Evolutionary conservation across 2,888 invertebrate genomes (phyloP).

Genomic region (Mythimna ferrago): DNA sequence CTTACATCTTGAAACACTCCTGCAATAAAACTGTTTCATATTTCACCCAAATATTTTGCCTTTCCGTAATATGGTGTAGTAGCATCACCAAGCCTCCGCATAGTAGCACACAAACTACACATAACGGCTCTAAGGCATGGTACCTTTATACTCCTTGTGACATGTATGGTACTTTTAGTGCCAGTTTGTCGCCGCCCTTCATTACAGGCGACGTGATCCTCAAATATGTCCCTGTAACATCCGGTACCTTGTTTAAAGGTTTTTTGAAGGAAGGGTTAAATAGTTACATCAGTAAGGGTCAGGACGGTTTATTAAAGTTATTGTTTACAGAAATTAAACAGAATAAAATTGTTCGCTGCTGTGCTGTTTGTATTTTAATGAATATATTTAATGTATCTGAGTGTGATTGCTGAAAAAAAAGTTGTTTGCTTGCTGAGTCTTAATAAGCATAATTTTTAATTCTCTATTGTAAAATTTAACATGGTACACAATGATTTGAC

Average conservation of each 20-base stretch:
- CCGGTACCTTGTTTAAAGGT: slow-evolving; percentile 8
- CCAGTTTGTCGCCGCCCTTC: slow-evolving; percentile 46
- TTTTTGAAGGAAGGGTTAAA: slow-evolving; percentile 32
- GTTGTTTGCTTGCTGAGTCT: not conserved
- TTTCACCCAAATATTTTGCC: not conserved
- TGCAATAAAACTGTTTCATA: slow-evolving; percentile 21
- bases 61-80: slow-evolving; percentile 11
- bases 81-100: slow-evolving; percentile 13
- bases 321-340: slow-evolving; percentile 12
- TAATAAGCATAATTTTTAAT: not conserved
- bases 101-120: slow-evolving; percentile 26
- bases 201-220: slow-evolving; percentile 35
- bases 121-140: slow-evolving; percentile 35
- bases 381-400: not conserved
- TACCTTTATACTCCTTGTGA: slow-evolving; percentile 22
- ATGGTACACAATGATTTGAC: not conserved
- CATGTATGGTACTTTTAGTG: slow-evolving; percentile 38
- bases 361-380: not conserved
- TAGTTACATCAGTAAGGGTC: slow-evolving; percentile 37
- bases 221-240: slow-evolving; percentile 19
- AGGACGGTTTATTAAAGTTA: slow-evolving; percentile 28
- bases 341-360: not conserved
- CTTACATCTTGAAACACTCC: not conserved
- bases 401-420: not conserved
- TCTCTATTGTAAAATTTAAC: too few relatives aligned